These are phyloP conservation scores for Calameuta idolon DNA, from an alignment of 2,888 invertebrate species.

Conservation along the genomic window DNA sequence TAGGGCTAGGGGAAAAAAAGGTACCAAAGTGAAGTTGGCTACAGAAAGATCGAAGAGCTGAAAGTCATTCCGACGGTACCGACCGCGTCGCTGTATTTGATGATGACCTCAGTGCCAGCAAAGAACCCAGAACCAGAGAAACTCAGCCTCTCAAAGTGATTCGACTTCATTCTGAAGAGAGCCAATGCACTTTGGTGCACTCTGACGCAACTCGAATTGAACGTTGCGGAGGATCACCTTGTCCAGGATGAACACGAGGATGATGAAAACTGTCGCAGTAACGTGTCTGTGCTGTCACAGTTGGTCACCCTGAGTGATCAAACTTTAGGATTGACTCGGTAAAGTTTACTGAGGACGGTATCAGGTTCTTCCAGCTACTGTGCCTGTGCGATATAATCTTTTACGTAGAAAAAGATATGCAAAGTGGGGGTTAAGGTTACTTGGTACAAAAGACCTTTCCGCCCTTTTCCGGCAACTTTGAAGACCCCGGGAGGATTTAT, in stretches of 20 bases:
- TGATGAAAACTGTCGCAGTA: constrained; percentile 36
- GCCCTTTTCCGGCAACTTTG: neutral
- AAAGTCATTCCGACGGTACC: neutral
- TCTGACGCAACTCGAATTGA: neutral
- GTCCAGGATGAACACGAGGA: neutral
- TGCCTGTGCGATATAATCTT: neutral
- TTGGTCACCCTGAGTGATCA: constrained; percentile 31
- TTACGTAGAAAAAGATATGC: neutral
- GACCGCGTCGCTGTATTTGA: neutral
- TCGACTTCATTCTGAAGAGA: neutral
- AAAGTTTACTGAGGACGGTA: neutral
- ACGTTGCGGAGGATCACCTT: neutral
- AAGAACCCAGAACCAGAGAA: neutral
- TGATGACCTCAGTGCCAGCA: neutral
- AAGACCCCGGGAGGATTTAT: neutral
- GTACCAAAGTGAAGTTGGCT: neutral
- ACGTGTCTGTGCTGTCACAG: constrained; percentile 28
- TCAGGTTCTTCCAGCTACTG: neutral
- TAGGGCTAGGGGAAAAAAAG: neutral
- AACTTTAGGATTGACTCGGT: constrained; percentile 25
- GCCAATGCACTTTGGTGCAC: neutral
- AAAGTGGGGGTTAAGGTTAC: neutral
- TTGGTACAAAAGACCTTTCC: neutral
- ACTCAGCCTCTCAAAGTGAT: neutral
- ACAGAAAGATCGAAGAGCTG: neutral